Conservation (phyloP, 2,113 vertebrate species). For the Cephalophus harveyi region DNA sequence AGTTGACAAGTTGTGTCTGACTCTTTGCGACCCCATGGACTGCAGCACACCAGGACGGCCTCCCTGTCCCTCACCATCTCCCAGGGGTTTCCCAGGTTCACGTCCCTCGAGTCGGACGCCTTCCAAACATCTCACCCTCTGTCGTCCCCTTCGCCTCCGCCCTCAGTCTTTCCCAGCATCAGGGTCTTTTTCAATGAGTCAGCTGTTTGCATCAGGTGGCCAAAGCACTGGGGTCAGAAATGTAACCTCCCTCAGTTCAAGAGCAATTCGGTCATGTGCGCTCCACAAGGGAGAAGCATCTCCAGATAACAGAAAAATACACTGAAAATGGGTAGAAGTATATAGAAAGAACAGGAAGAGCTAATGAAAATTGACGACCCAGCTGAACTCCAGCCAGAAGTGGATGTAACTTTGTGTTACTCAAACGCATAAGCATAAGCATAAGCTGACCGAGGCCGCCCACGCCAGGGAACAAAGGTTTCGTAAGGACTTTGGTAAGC, state of each 20-base stretch:
- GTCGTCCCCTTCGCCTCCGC: neutral
- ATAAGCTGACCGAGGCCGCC: neutral
- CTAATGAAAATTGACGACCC: neutral
- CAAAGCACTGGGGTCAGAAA: neutral
- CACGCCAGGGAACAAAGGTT: neutral
- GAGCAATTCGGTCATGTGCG: constrained; percentile 42
- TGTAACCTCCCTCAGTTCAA: constrained; percentile 17
- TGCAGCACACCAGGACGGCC: neutral
- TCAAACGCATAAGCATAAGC: neutral
- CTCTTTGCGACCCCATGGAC: neutral
- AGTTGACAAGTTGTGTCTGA: neutral
- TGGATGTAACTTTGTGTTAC: neutral
- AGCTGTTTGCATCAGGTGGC: neutral
- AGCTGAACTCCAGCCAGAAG: constrained; percentile 45
- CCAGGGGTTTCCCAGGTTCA: neutral
- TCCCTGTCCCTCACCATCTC: neutral
- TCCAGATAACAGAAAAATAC: constrained; percentile 50
- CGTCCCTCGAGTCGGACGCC: neutral
- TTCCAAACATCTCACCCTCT: neutral
- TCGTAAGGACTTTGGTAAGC: neutral
- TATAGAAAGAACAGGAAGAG: constrained; percentile 13
- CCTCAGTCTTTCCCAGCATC: neutral
- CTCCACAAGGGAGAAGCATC: neutral
- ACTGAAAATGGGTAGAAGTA: neutral
- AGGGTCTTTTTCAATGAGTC: neutral